phyloP scores from a whole-genome alignment of 1,140 invertebrate genomes.

The Colletes gigas region DNA sequence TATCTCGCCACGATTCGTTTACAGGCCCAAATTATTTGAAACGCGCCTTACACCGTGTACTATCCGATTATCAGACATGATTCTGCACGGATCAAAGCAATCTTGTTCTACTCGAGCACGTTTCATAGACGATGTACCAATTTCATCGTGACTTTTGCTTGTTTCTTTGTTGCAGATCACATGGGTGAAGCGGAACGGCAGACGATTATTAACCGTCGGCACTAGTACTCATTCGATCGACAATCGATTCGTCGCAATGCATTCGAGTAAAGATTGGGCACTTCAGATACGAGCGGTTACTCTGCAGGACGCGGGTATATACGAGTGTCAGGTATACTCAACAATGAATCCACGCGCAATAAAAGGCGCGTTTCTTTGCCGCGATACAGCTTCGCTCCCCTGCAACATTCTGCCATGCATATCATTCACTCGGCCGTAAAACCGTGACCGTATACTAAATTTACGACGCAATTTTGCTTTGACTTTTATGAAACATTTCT shows the following conservation, averaged over 20 bases:
- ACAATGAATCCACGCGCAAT: neutral
- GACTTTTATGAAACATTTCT: constrained; percentile 16
- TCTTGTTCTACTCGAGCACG: too few relatives aligned
- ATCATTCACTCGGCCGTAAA: constrained; percentile 31
- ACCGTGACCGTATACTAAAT: constrained; percentile 3
- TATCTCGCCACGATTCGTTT: constrained; percentile 22
- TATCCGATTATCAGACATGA: too few relatives aligned
- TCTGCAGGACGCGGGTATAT: constrained; percentile 87
- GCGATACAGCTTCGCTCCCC: too few relatives aligned
- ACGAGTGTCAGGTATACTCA: constrained; percentile 87
- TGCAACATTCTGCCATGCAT: neutral
- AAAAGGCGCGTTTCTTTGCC: neutral
- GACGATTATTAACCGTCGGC: constrained; percentile 88
- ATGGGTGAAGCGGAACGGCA: constrained; percentile 87
- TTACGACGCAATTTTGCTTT: neutral
- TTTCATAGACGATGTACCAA: too few relatives aligned
- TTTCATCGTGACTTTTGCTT: neutral
- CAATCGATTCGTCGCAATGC: constrained; percentile 89
- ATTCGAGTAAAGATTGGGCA: constrained; percentile 89
- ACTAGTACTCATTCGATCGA: constrained; percentile 87
- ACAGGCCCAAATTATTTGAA: constrained; percentile 10
- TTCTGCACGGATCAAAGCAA: too few relatives aligned
- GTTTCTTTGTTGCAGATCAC: constrained; percentile 83
- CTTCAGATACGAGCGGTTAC: constrained; percentile 88
- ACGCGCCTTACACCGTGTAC: neutral